Evolutionary conservation across 2,888 invertebrate genomes (phyloP), one percentile per base, ranked within the genome.

Genomic region (Mactromeris polynyma): DNA sequence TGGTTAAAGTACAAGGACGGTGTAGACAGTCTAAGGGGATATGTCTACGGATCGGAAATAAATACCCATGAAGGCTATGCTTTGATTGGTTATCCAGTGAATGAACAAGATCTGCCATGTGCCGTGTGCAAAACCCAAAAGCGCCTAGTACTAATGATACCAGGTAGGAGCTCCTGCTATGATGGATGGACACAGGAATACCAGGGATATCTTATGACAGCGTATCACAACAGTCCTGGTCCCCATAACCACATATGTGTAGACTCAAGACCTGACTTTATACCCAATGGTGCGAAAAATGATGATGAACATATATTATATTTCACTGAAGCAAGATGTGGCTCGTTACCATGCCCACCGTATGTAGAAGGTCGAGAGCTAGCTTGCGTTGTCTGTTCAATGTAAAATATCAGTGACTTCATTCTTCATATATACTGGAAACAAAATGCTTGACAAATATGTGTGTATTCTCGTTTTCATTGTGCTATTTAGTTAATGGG

Each of bases 311-410:
- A 84, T 26, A 73, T 93, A n/a, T 64, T 94, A 17, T 92, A 93
- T 86, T 21, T 64, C 7, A 93, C 93, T 11, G 90, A 91, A 38
- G 91, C 84, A 14, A 54, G 69, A 40, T 94, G 94, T 88, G 94
- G 94, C 3, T 89, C 93, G 14, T 85, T 94, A n/a, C 92, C 92
- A 17, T 94, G 94, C 83, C 93, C 93, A 0, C 89, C 87, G 2
- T 94, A 94, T 81, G 86, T 89, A 0, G 54, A 87, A 11, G 93
- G 92, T 21, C 82, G 86, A 69, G 90, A 90, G 73, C 54, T 94
- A 19, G 91, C 93, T 58, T 94, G 94, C 86, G 93, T 89, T 54
- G 93, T 94, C 3, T 94, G 94, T 79, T 88, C 93, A 7, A 87
- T 46, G 46, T 46, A 46, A 4, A 42, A 7, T 42, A 42, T 42